Evolutionary conservation across 2,888 invertebrate species (phyloP), one percentile per base, ranked within the genome.

Genomic region (Polyploca ridens): DNA sequence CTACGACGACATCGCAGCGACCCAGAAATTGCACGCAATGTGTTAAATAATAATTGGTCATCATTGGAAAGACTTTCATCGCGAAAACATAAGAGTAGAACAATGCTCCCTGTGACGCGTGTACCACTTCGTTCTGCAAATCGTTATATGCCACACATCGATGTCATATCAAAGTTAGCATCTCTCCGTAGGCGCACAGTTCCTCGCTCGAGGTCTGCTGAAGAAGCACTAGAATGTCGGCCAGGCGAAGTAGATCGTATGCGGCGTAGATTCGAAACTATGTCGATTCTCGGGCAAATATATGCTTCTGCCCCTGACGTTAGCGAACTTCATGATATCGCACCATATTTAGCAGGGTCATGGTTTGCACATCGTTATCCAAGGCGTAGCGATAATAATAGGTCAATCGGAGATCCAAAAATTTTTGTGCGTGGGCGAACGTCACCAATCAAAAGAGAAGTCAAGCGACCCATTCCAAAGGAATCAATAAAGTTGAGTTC

Each of bases 101-200:
- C 93, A n/a, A 87, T 93, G 66, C 95, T 96, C 0, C 97, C 97
- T 0, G 96, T 97, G 62, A 95, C 95, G 10, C 93, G 95, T 54
- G 90, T 95, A 46, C 95, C 96, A 0, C 89, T 97, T 44, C 94
- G 95, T 46, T 92, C 95, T 0, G 96, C 96, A 64, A 96, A 97
- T 81, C 95, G 97, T 14, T 96, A 96, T 71, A 98, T 98, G 97
- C 98, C 98, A 0, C 97, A 97, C 79, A 98, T 98, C 73, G 97
- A 98, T 78, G 96, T 98, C n/a, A 98, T 98, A 76, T 98, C 98
- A 76, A 98, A 98, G 90, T 95, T 97, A 64, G 98, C 97, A 0
- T 95, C 96, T 0, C 88, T 97, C 44, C 94, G 95, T 61, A 89
- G 90, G 71, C 89, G 94, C 54, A 87, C 91, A 1, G 75, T 89